phyloP scores from a whole-genome alignment of 2,888 invertebrate genomes.

The Dryomyza anilis region DNA sequence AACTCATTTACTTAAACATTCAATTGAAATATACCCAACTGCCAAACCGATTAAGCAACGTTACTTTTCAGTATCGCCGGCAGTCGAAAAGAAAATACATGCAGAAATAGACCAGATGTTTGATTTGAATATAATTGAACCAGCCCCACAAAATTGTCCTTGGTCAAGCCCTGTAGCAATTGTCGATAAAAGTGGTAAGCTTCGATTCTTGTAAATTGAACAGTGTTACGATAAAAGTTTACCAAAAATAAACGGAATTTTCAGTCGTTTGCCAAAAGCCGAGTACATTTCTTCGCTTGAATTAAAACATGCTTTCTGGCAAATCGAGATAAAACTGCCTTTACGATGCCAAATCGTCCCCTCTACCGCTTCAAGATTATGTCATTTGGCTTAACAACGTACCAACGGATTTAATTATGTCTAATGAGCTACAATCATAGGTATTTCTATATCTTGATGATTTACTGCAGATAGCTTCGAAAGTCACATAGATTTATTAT shows the following conservation, averaged over 20 bases:
- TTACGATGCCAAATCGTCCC: too few species aligned
- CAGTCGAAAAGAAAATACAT: neutral
- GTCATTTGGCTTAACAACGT: neutral
- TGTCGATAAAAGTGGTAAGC: too few species aligned
- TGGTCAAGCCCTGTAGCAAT: neutral
- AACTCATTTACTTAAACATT: neutral
- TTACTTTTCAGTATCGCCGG: neutral
- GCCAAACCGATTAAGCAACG: too few species aligned
- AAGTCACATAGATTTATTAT: too few species aligned
- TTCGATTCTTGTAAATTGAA: neutral
- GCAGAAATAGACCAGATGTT: too few species aligned
- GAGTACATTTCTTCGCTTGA: neutral
- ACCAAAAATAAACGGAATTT: slow-evolving; percentile 35
- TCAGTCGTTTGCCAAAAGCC: neutral
- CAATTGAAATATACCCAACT: neutral
- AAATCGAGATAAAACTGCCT: slow-evolving; percentile 22
- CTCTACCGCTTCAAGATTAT: too few species aligned
- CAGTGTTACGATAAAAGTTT: too few species aligned
- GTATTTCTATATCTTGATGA: neutral
- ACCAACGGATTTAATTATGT: neutral
- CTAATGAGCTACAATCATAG: too few species aligned
- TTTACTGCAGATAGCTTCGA: neutral
- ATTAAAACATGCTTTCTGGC: slow-evolving; percentile 23
- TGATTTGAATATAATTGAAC: too few species aligned
- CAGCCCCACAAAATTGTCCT: neutral